A percentile compares a stretch with the other conserved stretches of the same genome.
Conservation (phyloP, 2,113 vertebrate genomes). For the Bos taurus region ARS-UCD2.0 NC_037343.1:26767501-26768000, state of each 20-base stretch:
- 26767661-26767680: background rate
- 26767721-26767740: background rate
- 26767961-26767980: background rate
- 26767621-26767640: too few species aligned
- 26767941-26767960: background rate
- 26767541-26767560: background rate
- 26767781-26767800: background rate
- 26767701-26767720: background rate
- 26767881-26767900: background rate
- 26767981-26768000: background rate
- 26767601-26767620: background rate
- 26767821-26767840: too few species aligned
- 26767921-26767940: background rate
- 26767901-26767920: background rate
- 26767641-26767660: background rate
- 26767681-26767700: background rate
- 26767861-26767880: background rate
- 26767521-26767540: background rate
- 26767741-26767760: background rate
- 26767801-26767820: background rate
- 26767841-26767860: background rate
- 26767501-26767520: background rate
- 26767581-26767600: background rate
- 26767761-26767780: background rate
- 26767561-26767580: background rate